Base-by-base conservation (phyloP, 2,797 vertebrate species). In the Spheniscus humboldti region DNA sequence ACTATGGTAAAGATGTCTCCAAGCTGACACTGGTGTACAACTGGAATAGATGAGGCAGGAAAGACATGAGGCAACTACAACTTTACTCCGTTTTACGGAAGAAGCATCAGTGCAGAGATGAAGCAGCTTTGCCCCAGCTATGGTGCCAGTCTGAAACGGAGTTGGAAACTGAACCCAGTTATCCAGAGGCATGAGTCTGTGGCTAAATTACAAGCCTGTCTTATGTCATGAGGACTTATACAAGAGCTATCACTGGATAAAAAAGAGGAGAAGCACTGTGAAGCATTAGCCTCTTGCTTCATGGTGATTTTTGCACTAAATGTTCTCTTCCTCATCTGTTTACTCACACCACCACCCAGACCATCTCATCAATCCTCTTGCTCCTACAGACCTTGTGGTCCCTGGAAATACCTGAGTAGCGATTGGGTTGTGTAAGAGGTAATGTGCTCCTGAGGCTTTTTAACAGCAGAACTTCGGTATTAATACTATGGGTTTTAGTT, bases 61-160 rank as follows among this genome's bases (percentile, higher is more conserved):
- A 84, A 62, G 33, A 66, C 0, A 0, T 59, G 27, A 30, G 37
- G 27, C 48, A 77, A 2, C 35, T 67, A 4, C 0, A 1, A 18
- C 23, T 77, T 60, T 6, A 27, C 13, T 86, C 60, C 17, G 10
- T 80, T 74, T 68, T 62, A 24, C 33, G 43, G 22, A 41, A 63
- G 75, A 35, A 67, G 10, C 33, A 50, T 72, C 24, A 47, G 24
- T 13, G 2, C 52, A 33, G 47, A 72, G 18, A 4, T 56, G 45
- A 55, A 91, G 50, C 50, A 30, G 39, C 41, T 85, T 78, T 93
- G 67, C 22, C 57, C 23, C 27, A 79, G 53, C 81, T 50, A 3
- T n/a, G 39, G 6, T 60, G 16, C 39, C 71, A 43, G 35, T 67
- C 39, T 71, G 81, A 76, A 63, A 79, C 0, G 0, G 37, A 45